Conservation (phyloP, 2,888 invertebrate species). For the Zhuqinia jingwanae region DNA sequence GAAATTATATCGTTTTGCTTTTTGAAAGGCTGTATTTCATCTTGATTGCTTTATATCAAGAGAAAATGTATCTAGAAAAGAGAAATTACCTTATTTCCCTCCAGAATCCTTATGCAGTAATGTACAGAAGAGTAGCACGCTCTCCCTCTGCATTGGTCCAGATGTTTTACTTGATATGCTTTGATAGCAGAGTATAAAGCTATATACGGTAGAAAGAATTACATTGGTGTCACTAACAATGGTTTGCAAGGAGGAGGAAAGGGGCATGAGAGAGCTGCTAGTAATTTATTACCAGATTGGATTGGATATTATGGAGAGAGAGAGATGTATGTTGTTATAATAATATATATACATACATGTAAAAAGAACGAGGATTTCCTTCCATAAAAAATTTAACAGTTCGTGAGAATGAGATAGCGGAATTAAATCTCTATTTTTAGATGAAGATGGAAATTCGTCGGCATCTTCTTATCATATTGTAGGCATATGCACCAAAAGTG, state of each 20-base stretch:
- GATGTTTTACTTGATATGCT: background rate
- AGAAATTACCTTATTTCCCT: conserved; percentile 53
- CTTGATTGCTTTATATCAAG: conserved; percentile 67
- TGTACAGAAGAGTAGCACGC: background rate
- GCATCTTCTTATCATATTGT: background rate
- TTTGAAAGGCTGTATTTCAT: conserved; percentile 66
- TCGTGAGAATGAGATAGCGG: background rate
- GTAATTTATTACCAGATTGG: conserved; percentile 54
- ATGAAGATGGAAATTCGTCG: background rate
- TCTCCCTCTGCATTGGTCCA: background rate
- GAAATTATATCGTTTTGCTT: conserved; percentile 60
- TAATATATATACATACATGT: too few species aligned
- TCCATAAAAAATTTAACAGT: conserved; percentile 34
- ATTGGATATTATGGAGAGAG: conserved; percentile 32
- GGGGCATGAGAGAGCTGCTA: background rate
- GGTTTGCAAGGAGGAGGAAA: background rate
- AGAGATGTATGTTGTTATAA: background rate
- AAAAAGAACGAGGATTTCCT: conserved; percentile 14
- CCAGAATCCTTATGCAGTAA: background rate
- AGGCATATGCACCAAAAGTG: too few species aligned
- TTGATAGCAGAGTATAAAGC: background rate
- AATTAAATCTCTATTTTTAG: background rate
- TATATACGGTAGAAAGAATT: background rate
- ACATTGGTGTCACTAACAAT: conserved; percentile 46
- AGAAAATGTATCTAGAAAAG: conserved; percentile 46